Conservation (phyloP, 2,888 invertebrate genomes). For the Parapristionchus giblindavisi region DNA sequence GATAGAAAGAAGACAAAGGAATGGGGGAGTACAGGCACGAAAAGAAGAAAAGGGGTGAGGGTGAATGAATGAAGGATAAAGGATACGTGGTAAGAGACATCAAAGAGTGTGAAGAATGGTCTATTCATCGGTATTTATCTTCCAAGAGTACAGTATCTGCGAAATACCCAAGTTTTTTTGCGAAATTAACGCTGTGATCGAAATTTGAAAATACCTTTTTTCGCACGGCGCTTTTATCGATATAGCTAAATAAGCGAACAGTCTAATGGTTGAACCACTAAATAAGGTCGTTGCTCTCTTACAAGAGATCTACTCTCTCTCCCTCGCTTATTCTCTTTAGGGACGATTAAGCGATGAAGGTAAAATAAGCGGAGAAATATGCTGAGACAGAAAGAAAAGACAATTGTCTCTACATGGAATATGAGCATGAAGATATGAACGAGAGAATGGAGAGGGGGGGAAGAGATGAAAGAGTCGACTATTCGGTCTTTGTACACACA, state of each 20-base stretch:
- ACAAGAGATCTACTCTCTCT: no score
- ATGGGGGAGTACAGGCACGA: conserved; percentile 3
- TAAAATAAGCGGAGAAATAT: conserved; percentile 19
- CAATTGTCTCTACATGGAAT: neutral
- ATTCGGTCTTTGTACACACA: conserved; percentile 3
- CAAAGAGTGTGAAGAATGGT: no score
- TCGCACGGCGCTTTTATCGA: neutral
- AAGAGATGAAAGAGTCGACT: conserved; percentile 12
- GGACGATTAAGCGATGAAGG: no score
- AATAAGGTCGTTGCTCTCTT: conserved; percentile 32
- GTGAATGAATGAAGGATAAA: neutral
- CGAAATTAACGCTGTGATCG: no score
- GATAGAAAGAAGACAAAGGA: neutral
- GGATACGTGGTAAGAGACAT: neutral
- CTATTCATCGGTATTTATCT: neutral
- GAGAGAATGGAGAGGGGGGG: conserved; percentile 9
- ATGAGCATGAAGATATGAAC: neutral
- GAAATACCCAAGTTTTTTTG: no score
- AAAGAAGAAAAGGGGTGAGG: neutral
- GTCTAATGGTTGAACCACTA: conserved; percentile 4
- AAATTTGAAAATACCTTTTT: no score
- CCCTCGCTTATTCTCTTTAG: no score
- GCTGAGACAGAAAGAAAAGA: conserved; percentile 9
- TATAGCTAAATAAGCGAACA: neutral
- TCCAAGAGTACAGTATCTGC: neutral